phyloP scores from a whole-genome alignment of 2,797 vertebrate genomes.

The Sebastes diploproa region DNA sequence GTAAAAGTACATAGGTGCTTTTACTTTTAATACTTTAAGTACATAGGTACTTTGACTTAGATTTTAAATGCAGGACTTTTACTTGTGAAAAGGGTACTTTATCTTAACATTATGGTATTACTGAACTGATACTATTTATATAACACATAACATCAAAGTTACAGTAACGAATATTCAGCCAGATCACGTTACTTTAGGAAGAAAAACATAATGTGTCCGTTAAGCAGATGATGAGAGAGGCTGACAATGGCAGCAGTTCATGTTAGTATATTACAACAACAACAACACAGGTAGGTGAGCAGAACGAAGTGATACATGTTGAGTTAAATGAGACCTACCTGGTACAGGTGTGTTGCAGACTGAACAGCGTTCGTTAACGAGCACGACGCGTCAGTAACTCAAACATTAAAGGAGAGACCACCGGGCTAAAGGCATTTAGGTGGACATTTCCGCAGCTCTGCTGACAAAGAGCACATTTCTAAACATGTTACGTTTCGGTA shows the following conservation, averaged over 20 bases:
- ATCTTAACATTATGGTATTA: too few relatives aligned
- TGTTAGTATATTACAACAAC: background rate
- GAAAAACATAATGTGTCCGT: too few relatives aligned
- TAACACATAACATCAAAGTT: background rate
- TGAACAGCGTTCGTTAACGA: background rate
- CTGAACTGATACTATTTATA: too few relatives aligned
- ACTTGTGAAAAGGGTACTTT: background rate
- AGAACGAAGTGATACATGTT: background rate
- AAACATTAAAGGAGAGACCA: background rate
- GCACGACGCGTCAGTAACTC: background rate
- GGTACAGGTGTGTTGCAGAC: background rate
- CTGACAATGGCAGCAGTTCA: background rate
- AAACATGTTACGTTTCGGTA: rapidly evolving
- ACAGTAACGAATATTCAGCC: background rate
- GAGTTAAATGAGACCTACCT: background rate
- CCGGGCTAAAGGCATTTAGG: background rate
- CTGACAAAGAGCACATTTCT: too few relatives aligned
- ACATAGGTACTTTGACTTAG: too few relatives aligned
- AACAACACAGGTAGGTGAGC: background rate
- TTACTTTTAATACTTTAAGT: background rate
- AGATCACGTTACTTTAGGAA: background rate
- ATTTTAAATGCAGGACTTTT: background rate
- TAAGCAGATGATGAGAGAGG: background rate
- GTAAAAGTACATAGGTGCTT: background rate
- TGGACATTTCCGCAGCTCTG: rapidly evolving